These are phyloP conservation scores for Dasyprocta punctata DNA, from an alignment of 2,113 vertebrate genomes.

Conservation along the genomic window DNA sequence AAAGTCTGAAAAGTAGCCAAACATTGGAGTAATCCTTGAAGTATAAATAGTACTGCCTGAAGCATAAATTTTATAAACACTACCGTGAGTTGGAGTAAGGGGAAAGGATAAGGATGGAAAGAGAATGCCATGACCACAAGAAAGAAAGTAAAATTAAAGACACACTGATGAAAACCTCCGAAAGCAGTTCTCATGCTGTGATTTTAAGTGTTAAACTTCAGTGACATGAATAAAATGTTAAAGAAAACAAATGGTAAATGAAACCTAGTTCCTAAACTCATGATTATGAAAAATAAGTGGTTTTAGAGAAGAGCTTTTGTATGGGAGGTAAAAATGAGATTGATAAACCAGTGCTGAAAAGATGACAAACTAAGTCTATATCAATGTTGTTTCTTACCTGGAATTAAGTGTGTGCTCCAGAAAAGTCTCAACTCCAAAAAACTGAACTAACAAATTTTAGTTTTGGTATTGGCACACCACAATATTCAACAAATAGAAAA, in stretches of 20 bases:
- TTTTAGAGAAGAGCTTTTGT: neutral
- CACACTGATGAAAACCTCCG: neutral
- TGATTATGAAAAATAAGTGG: constrained; percentile 5
- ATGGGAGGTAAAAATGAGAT: neutral
- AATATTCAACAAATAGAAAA: constrained; percentile 33
- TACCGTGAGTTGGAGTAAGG: neutral
- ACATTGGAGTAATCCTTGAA: neutral
- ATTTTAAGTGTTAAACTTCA: neutral
- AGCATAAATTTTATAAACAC: neutral
- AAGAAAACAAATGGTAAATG: neutral
- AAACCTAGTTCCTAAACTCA: neutral
- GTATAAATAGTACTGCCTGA: neutral
- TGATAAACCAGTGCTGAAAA: neutral
- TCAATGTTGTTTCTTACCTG: neutral
- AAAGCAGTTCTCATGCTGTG: neutral
- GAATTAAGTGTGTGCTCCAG: neutral
- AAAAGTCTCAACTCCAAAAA: neutral
- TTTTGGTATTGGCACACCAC: neutral
- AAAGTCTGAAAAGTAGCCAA: neutral
- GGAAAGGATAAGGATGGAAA: rapidly evolving
- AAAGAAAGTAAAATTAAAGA: neutral
- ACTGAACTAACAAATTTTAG: neutral
- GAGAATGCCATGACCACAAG: neutral
- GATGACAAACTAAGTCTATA: neutral
- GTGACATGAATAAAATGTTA: neutral